Conservation (phyloP, 2,113 vertebrate species). For the Pachypanchax playfairii region DNA sequence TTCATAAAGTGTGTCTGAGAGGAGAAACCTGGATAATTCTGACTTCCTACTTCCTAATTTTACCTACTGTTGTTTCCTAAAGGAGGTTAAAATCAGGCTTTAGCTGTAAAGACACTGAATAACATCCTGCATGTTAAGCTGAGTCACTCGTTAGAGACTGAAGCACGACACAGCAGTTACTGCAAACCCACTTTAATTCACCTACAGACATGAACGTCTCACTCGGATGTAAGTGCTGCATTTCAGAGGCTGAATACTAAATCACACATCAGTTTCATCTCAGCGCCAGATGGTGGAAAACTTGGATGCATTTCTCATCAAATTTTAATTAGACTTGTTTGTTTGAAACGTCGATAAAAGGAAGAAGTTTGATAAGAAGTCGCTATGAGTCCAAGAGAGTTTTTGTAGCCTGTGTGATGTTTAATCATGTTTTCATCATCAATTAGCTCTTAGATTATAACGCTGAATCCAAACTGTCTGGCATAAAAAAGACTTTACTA, state of each 20-base stretch:
- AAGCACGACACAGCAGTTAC: slow-evolving; percentile 1
- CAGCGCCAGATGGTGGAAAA: not conserved
- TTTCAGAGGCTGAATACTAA: not conserved
- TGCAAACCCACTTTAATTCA: not conserved
- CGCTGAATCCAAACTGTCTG: no score
- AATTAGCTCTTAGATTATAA: not conserved
- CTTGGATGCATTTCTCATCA: not conserved
- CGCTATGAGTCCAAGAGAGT: slow-evolving; percentile 38
- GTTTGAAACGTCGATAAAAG: slow-evolving; percentile 35
- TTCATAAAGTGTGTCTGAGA: slow-evolving; percentile 27
- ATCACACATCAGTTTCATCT: slow-evolving; percentile 7
- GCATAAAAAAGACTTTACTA: no score
- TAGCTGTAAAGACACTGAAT: slow-evolving; percentile 14
- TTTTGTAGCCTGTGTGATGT: slow-evolving; percentile 23
- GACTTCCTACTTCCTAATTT: slow-evolving; percentile 18
- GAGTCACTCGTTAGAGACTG: slow-evolving; percentile 5
- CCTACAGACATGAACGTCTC: not conserved
- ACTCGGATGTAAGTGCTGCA: slow-evolving; percentile 18
- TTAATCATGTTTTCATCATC: slow-evolving; percentile 36
- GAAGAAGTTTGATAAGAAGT: slow-evolving; percentile 8
- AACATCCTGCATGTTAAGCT: slow-evolving; percentile 2
- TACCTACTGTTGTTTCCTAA: slow-evolving; percentile 28
- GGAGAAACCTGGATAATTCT: slow-evolving; percentile 42
- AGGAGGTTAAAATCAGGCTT: slow-evolving; percentile 38
- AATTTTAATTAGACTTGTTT: slow-evolving; percentile 21